phyloP scores from a whole-genome alignment of 2,888 invertebrate genomes.

The Ophonus ardosiacus region DNA sequence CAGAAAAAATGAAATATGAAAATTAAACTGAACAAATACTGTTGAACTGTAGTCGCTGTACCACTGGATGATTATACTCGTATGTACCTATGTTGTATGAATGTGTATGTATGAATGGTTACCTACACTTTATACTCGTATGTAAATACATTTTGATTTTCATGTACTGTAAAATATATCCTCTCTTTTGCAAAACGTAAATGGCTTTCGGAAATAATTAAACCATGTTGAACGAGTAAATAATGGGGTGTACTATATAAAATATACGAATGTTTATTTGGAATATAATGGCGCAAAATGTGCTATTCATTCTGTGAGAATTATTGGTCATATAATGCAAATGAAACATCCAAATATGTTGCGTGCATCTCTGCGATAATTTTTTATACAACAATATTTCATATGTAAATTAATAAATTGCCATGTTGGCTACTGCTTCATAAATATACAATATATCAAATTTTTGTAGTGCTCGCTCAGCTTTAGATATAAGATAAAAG shows the following conservation, averaged over 20 bases:
- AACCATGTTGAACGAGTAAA: not conserved
- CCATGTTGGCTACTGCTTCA: not conserved
- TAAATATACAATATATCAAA: conserved; percentile 5
- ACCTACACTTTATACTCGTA: no score
- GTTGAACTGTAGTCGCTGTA: no score
- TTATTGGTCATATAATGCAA: conserved; percentile 14
- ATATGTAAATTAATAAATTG: conserved; percentile 27
- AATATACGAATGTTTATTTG: not conserved
- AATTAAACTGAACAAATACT: no score
- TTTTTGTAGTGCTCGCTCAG: not conserved
- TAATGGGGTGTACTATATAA: not conserved
- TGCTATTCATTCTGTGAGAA: conserved; percentile 5
- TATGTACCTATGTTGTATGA: no score
- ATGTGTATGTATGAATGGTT: no score
- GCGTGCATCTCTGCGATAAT: conserved; percentile 3
- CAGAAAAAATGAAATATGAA: no score
- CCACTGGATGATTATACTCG: no score
- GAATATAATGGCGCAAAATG: not conserved
- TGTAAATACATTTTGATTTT: not conserved
- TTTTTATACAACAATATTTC: conserved; percentile 9
- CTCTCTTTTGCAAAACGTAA: no score
- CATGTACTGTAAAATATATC: not conserved
- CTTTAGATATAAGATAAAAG: conserved; percentile 6
- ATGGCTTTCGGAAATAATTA: not conserved
- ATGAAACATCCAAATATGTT: conserved; percentile 15